Base-by-base conservation (phyloP, 2,113 vertebrate genomes). In the Todiramphus saurophagus region DNA sequence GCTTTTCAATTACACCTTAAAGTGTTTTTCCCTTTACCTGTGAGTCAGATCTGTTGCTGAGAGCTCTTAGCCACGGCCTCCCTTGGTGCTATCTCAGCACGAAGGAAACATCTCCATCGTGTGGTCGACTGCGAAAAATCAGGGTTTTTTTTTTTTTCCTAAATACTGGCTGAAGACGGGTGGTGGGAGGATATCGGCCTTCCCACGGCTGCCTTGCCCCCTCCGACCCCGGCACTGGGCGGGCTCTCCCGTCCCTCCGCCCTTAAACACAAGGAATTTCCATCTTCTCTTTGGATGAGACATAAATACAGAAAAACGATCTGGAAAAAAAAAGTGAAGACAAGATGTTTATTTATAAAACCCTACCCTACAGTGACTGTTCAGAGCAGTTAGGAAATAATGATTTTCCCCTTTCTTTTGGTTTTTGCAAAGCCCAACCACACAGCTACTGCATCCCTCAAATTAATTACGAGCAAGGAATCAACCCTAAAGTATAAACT, bases 41-140 rank as follows among this genome's bases (percentile, higher is more conserved):
- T 67, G 30, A 60, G 18, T 86, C 74, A 50, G 66, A 44, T 64
- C 44, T 86, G 23, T 14, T 43, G 15, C 5, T 14, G 30, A 55
- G 72, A 68, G 46, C 17, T 16, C 33, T 33, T 39, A 28, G 55
- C 62, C 70, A 25, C 3, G 0, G 19, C 13, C 31, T 67, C 43
- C 35, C 27, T 30, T 28, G 37, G 16, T 50, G 21, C 21, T 59
- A 4, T 89, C 63, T 85, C 78, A 85, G 35, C 35, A 86, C n/a
- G 55, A 94, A 79, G 81, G 79, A 93, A 90, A 97, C 74, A 96
- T 35, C 97, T 93, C 97, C 97, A 97, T 78, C 97, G 41, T 95
- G 96, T 96, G 97, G 96, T 64, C 46, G 63, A 28, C 16, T 56
- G 48, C 7, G 51, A 91, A 94, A 96, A 59, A 84, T 10, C 44